Percentiles rank a stretch among this genome's conserved stretches.
These are phyloP conservation scores for Phania funesta DNA, from an alignment of 2,888 invertebrate genomes.

Conservation along the genomic window DNA sequence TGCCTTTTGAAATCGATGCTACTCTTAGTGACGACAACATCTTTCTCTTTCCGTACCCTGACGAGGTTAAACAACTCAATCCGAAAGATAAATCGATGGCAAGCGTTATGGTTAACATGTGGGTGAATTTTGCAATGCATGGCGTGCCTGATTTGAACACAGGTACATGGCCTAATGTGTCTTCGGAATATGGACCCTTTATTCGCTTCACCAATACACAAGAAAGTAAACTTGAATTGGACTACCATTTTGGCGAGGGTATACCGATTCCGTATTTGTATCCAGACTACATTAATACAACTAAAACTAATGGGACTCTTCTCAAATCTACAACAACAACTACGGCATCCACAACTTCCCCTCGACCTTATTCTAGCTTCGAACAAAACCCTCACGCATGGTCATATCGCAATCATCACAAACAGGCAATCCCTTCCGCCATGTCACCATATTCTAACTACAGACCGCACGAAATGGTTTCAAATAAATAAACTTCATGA, in stretches of 20 bases:
- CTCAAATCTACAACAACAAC: constrained; percentile 47
- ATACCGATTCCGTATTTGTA: constrained; percentile 74
- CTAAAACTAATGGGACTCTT: constrained; percentile 36
- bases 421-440: no score
- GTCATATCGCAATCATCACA: constrained; percentile 33
- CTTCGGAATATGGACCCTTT: constrained; percentile 77
- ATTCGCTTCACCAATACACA: constrained; percentile 75
- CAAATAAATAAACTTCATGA: constrained; percentile 20
- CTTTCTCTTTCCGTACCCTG: constrained; percentile 81
- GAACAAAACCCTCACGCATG: constrained; percentile 1
- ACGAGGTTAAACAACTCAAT: constrained; percentile 76
- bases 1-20: constrained; percentile 81
- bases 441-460: constrained; percentile 10
- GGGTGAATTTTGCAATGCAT: constrained; percentile 77
- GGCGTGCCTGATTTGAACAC: constrained; percentile 73
- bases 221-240: constrained; percentile 71
- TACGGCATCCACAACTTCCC: constrained; percentile 12
- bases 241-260: constrained; percentile 78
- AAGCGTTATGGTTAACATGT: constrained; percentile 79
- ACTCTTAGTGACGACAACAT: constrained; percentile 83
- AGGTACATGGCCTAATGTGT: constrained; percentile 75
- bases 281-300: constrained; percentile 67
- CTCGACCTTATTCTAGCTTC: constrained; percentile 27
- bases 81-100: constrained; percentile 78
- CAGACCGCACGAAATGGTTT: constrained; percentile 25